phyloP scores from a whole-genome alignment of 2,888 invertebrate species.

The Eledone cirrhosa region DNA sequence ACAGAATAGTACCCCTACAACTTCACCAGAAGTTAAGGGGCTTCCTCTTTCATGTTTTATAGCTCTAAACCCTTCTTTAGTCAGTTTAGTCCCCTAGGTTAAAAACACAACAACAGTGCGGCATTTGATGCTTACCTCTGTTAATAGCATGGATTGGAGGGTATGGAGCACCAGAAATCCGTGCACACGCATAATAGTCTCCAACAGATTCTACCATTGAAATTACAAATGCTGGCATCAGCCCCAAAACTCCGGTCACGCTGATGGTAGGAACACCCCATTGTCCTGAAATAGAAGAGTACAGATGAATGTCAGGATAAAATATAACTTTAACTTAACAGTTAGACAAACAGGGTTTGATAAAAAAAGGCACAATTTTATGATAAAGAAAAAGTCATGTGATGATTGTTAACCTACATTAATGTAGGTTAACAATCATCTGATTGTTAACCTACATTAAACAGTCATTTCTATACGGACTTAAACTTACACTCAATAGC shows the following conservation, averaged over 20 bases:
- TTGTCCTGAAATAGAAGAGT: constrained; percentile 68
- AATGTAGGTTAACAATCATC: too few relatives aligned
- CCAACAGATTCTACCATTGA: constrained; percentile 72
- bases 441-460: too few relatives aligned
- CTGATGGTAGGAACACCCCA: constrained; percentile 63
- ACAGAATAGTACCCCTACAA: too few relatives aligned
- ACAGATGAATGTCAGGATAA: background rate
- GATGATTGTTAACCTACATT: too few relatives aligned
- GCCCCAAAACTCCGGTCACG: constrained; percentile 58
- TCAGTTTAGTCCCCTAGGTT: background rate
- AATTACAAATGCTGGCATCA: constrained; percentile 60
- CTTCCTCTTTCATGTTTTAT: background rate
- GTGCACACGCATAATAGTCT: constrained; percentile 88
- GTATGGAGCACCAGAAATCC: constrained; percentile 76
- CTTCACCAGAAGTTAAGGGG: too few relatives aligned
- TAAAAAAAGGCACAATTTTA: background rate
- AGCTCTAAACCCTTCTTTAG: background rate
- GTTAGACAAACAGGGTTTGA: background rate
- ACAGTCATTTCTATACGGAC: too few relatives aligned
- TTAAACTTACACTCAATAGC: too few relatives aligned
- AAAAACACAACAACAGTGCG: too few relatives aligned
- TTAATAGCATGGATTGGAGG: constrained; percentile 89
- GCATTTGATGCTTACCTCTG: constrained; percentile 79
- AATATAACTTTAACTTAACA: background rate
- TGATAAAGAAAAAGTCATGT: background rate